Evolutionary conservation across 2,113 vertebrate genomes (phyloP).

Genomic region (Baryphthengus martii): DNA sequence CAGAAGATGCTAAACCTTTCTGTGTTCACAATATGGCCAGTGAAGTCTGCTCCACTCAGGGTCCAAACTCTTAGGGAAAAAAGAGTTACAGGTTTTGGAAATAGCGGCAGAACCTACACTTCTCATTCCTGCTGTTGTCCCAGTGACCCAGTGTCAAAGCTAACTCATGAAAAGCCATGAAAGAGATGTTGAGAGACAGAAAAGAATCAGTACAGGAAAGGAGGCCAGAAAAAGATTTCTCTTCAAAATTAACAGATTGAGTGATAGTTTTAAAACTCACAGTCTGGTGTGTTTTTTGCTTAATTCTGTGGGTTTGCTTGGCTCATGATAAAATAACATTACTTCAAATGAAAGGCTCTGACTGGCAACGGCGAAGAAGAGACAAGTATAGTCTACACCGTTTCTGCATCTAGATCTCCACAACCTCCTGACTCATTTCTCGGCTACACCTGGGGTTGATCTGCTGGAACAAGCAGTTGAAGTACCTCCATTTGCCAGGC

Average conservation of each 20-base stretch:
- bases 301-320: not conserved
- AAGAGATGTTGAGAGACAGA: not conserved
- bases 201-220: not conserved
- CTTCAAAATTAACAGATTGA: not conserved
- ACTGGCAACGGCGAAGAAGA: not conserved
- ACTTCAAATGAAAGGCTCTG: not conserved
- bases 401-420: not conserved
- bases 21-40: not conserved
- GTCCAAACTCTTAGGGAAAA: not conserved
- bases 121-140: not conserved
- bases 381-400: not conserved
- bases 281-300: not conserved
- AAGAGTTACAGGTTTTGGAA: not conserved
- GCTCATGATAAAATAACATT: not conserved
- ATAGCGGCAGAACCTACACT: not conserved
- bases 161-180: not conserved
- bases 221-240: not conserved
- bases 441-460: not conserved
- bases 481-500: not conserved
- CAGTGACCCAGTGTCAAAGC: not conserved
- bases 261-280: not conserved
- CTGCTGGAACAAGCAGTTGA: not conserved
- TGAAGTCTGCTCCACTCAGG: not conserved
- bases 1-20: not conserved
- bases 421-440: not conserved